A percentile compares a stretch with the other conserved stretches of the same genome.
phyloP scores from a whole-genome alignment of 2,888 invertebrate species.

The Euzetes globulus region DNA sequence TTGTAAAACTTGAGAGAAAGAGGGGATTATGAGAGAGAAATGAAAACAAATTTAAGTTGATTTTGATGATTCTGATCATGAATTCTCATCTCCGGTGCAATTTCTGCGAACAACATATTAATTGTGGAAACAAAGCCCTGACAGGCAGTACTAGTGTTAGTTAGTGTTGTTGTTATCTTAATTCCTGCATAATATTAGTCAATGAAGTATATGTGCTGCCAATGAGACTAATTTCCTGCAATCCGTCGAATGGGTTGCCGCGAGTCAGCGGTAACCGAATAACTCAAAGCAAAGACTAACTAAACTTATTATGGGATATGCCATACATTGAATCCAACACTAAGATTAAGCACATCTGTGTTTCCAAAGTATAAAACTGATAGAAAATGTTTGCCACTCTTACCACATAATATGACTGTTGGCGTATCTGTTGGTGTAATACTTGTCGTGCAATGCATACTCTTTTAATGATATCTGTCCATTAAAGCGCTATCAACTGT shows the following conservation, averaged over 20 bases:
- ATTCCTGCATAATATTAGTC: constrained; percentile 25
- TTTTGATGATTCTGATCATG: constrained; percentile 19
- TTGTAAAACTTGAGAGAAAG: not conserved
- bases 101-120: not conserved
- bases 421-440: not conserved
- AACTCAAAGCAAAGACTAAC: not conserved
- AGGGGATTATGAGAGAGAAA: not conserved
- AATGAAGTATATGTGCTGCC: constrained; percentile 16
- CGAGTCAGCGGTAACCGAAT: constrained; percentile 16
- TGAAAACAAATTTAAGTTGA: constrained; percentile 14
- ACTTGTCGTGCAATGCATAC: not conserved
- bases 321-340: not conserved
- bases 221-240: constrained; percentile 28
- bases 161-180: constrained; percentile 13
- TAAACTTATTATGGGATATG: constrained; percentile 9
- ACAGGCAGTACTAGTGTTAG: not conserved
- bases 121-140: not conserved
- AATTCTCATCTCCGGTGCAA: constrained; percentile 8
- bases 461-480: constrained; percentile 24
- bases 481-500: constrained; percentile 19
- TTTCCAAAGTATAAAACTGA: constrained; percentile 19
- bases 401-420: not conserved
- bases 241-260: not conserved
- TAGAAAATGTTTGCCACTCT: constrained; percentile 4
- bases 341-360: constrained; percentile 25